phyloP scores from a whole-genome alignment of 2,797 vertebrate species.

The Neosalanx taihuensis region DNA sequence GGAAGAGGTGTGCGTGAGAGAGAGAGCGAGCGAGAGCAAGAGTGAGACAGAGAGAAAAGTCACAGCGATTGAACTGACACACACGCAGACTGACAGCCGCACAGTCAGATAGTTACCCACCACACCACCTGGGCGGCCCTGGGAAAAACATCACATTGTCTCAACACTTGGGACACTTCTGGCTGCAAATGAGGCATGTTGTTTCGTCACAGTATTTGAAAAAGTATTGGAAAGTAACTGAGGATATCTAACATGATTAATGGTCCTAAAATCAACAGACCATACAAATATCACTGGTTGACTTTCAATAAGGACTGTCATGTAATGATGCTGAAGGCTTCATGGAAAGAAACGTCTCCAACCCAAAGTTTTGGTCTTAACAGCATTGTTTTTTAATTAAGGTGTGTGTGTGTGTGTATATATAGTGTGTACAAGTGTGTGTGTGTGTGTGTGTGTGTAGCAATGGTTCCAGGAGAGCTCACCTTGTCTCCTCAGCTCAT shows the following conservation, averaged over 20 bases:
- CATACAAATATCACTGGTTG: no score
- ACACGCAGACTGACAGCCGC: conserved; percentile 1
- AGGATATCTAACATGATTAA: no score
- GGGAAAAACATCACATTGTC: conserved; percentile 51
- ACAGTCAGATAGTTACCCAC: conserved; percentile 65
- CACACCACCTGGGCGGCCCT: conserved; percentile 76
- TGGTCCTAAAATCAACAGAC: no score
- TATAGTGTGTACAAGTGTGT: not conserved
- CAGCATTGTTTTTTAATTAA: not conserved
- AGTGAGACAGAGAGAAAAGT: not conserved
- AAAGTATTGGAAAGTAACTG: no score
- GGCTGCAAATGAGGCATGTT: no score
- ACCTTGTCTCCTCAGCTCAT: conserved; percentile 95
- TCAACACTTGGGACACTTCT: not conserved
- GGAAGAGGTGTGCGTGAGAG: not conserved
- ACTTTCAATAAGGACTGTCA: no score
- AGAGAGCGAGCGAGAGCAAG: no score
- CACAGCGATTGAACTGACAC: not conserved
- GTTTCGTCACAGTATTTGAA: no score
- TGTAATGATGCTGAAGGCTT: no score
- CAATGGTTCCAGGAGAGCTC: conserved; percentile 37
- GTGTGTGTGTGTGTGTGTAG: conserved; percentile 9
- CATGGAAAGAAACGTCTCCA: no score
- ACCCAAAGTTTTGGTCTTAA: no score
- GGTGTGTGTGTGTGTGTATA: not conserved